A percentile compares a stretch with the other conserved stretches of the same genome.
Conservation (phyloP, 30 jellyfish, hydroid and myxozoan genomes). For the Morbakka virulenta region DNA sequence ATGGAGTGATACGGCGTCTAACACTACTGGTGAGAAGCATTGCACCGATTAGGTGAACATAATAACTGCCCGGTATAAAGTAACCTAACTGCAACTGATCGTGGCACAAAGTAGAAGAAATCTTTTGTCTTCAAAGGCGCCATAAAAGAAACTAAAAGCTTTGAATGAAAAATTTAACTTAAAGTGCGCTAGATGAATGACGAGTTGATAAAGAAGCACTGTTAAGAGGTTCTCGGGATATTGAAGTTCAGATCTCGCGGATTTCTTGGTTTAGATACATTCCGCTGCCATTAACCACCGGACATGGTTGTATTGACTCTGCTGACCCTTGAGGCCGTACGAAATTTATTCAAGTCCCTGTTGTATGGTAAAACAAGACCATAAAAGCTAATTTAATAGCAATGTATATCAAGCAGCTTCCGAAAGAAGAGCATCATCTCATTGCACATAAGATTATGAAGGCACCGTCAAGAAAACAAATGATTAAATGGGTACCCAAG, state of each 20-base stretch:
- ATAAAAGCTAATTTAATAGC: not conserved
- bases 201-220: not conserved
- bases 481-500: not conserved
- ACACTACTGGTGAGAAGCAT: constrained; percentile 12
- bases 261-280: not conserved
- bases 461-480: not conserved
- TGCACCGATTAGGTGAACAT: constrained; percentile 32
- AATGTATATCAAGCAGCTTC: not conserved
- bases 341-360: not conserved
- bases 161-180: too few species aligned
- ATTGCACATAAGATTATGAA: not conserved
- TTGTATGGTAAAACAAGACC: not conserved
- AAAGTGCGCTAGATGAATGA: too few species aligned
- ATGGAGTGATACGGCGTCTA: constrained; percentile 22
- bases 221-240: not conserved
- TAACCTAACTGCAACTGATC: constrained; percentile 37
- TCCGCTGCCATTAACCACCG: not conserved
- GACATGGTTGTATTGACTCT: not conserved
- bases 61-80: constrained; percentile 7
- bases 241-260: not conserved
- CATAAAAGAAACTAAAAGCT: not conserved
- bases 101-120: not conserved
- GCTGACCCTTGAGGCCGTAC: not conserved
- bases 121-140: not conserved
- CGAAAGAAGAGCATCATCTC: not conserved